These are phyloP conservation scores for Pelosia muscerda DNA, from an alignment of 2,888 invertebrate genomes.

Conservation along the genomic window DNA sequence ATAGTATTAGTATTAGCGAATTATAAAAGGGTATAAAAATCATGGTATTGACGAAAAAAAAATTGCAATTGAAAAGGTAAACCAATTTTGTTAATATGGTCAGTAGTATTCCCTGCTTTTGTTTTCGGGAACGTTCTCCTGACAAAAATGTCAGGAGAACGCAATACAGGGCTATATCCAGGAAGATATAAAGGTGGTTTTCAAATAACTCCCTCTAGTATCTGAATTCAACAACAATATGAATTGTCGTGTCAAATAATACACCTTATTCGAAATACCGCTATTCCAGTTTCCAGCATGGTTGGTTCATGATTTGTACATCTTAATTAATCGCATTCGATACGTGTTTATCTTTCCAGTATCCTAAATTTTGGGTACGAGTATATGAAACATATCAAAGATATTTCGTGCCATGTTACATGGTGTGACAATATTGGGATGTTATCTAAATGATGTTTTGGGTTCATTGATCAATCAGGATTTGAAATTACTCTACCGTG, in stretches of 20 bases:
- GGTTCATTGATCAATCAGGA: not conserved
- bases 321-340: slow-evolving; percentile 5
- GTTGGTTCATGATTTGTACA: slow-evolving; percentile 3
- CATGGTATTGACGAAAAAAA: no score
- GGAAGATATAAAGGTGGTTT: not conserved
- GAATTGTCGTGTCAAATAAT: not conserved
- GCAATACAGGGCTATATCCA: no score
- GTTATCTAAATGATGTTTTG: not conserved
- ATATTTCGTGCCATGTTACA: not conserved
- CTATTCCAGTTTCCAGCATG: slow-evolving; percentile 2
- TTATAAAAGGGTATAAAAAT: no score
- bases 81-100: no score
- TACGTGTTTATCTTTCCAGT: slow-evolving; percentile 11
- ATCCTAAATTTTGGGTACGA: not conserved
- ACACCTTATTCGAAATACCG: not conserved
- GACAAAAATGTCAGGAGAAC: no score
- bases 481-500: not conserved
- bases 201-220: not conserved
- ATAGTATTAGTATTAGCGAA: no score
- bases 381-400: not conserved
- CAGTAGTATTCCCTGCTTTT: no score
- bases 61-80: no score
- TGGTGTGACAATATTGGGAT: not conserved
- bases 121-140: no score
- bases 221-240: not conserved